A percentile compares a stretch with the other conserved stretches of the same genome.
These are phyloP conservation scores for Rhizoglyphus robini DNA, from an alignment of 1,140 invertebrate genomes.

Conservation along the genomic window DNA sequence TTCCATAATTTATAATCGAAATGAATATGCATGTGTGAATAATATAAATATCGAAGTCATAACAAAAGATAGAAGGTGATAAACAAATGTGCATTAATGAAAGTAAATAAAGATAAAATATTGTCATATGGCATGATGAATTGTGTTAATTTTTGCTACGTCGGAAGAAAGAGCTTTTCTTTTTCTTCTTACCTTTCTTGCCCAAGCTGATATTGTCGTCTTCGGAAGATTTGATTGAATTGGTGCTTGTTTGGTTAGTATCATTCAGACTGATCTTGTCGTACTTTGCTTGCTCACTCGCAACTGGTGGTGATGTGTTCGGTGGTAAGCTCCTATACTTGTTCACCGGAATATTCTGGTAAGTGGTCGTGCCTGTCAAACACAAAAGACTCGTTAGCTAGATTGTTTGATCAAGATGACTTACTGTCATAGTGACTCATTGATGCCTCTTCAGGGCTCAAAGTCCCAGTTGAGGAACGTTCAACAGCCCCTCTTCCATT, in stretches of 20 bases:
- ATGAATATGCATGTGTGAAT: neutral
- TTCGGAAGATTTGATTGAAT: neutral
- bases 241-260: neutral
- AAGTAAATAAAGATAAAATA: neutral
- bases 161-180: neutral
- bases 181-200: neutral
- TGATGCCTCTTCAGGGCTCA: neutral
- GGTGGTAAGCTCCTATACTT: constrained; percentile 13
- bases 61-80: neutral
- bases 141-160: neutral
- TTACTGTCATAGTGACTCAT: constrained; percentile 2
- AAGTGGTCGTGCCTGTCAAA: neutral
- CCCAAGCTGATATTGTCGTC: neutral
- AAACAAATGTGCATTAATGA: neutral
- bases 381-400: constrained; percentile 6
- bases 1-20: neutral
- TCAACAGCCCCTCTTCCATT: too few species aligned
- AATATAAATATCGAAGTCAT: neutral
- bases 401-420: neutral
- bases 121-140: neutral
- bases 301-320: neutral
- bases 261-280: neutral
- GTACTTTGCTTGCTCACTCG: neutral
- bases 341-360: constrained; percentile 10
- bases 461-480: too few species aligned